Evolutionary conservation across 2,113 vertebrate genomes (phyloP).

Genomic region (Microcebus griseorufus): DNA sequence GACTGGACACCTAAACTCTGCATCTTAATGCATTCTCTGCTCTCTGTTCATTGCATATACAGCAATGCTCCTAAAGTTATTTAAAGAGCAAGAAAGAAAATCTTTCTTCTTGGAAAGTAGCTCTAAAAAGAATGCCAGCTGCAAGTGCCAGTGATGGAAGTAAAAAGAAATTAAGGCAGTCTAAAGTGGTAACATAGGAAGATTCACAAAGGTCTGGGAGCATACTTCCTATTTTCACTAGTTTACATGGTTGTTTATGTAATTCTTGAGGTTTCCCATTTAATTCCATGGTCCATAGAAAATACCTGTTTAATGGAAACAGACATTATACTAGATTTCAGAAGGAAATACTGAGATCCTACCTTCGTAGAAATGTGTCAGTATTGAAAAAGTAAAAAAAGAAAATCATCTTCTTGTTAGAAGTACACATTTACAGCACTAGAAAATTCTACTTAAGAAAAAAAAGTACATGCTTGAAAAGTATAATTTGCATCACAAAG

Average conservation of each 20-base stretch:
- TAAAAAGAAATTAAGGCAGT: not conserved
- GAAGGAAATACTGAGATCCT: not conserved
- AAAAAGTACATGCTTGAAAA: not conserved
- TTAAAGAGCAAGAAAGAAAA: not conserved
- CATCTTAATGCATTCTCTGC: not conserved
- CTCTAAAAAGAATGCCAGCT: constrained; percentile 22
- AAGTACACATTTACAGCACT: not conserved
- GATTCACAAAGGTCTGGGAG: not conserved
- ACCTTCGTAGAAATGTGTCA: not conserved
- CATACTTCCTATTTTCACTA: not conserved
- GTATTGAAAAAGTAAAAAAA: not conserved
- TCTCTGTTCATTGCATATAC: not conserved
- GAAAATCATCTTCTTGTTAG: constrained; percentile 10
- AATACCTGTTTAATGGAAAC: not conserved
- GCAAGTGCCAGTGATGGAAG: not conserved
- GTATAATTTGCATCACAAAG: constrained; percentile 11
- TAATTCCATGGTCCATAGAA: not conserved
- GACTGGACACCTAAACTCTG: not conserved
- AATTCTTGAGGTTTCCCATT: not conserved
- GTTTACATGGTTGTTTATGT: not conserved
- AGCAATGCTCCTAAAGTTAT: not conserved
- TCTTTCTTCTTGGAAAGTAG: not conserved
- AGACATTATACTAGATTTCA: constrained; percentile 33
- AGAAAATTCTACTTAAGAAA: no score
- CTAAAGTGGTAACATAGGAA: not conserved